Evolutionary conservation across 53 echinoderm and acorn worm species (phyloP), one percentile per base, ranked within the genome.

Genomic region (Crossaster papposus): DNA sequence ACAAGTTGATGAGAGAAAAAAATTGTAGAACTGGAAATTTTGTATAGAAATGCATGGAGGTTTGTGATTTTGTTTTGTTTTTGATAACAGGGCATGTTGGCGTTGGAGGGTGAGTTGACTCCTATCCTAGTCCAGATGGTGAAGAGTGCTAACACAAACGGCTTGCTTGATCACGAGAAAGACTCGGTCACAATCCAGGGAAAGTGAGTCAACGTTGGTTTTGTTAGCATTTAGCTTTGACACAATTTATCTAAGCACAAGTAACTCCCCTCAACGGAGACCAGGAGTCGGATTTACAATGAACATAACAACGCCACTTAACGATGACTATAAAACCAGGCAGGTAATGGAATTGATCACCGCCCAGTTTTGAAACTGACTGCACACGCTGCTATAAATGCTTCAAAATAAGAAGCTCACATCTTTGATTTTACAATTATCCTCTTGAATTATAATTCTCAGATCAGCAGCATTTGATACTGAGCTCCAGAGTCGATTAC

Each of bases 51-150:
- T n/a, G n/a, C 11, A 68, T 68, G 23, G 7, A 6, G 68, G 20
- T 22, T 9, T 30, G 7, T 15, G 4, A 2, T 30, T 73, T 73
- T 8, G 11, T 14, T 75, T 75, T 52, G 58, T 52, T 22, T 5
- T 51, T 55, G 10, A 9, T 17, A 7, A 20, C 79, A 97, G 97
- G 97, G 97, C 18, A 97, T 97, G 97, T 73, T 97, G 54, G 97
- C 97, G 37, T 83, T 97, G 55, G 97, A 97, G 74, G 97, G 97
- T 14, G 97, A 97, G 31, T 82, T 97, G 65, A 97, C 97, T 14
- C 97, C 97, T 29, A 97, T 97, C 89, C 79, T 97, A 31, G 97
- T 97, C 1, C 97, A 97, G 92, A 97, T 97, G 97, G 97, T 97
- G 12, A 97, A 97, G 93, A 97, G 97, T 89, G 97, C 97, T 30